Base-by-base conservation (phyloP, 1,140 invertebrate species). In the Sinonovacula constricta region DNA sequence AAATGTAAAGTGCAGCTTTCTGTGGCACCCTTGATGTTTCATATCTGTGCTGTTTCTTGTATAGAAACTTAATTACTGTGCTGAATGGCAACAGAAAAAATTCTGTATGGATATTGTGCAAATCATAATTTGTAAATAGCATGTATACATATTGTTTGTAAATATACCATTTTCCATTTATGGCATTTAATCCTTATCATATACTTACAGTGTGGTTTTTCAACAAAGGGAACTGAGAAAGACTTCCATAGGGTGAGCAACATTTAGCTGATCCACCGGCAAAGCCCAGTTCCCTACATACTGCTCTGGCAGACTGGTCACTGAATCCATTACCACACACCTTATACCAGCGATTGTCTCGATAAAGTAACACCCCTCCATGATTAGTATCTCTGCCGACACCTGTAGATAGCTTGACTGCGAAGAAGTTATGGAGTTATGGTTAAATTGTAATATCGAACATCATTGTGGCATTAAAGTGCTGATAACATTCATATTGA, bases 221-320 rank as follows among this genome's bases (percentile, higher is more conserved):
- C 22, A 78, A 66, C 2, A 28, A 31, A 28, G 65, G 66, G 36
- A 62, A 78, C 22, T 63, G 1, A n/a, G 26, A 2, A 1, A 76
- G 18, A 2, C n/a, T 1, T 10, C 79, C 81, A 59, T 59, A 78
- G 14, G 45, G 36, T 0, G 79, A 78, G 28, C 81, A 81, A 34
- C 79, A 78, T 22, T 78, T 10, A 2, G 68, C 63, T n/a, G 39
- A 22, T 1, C 81, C 81, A 45, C 78, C 79, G 14, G 24, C 7
- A 57, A 78, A 83, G 1, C 81, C 81, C 5, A 83, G 68, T 30
- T 77, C 68, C n/a, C 57, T 59, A 65, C 81, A 83, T 0, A 81
- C 79, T 45, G 30, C 45, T 31, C 56, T n/a, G 4, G 81, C 79
- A 10, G 70, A 68, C 2, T 15, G 4, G 45, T 78, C 67, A 2